Evolutionary conservation across 2,888 invertebrate species (phyloP), one percentile per base, ranked within the genome.

Genomic region (Drosophila antonietae): DNA sequence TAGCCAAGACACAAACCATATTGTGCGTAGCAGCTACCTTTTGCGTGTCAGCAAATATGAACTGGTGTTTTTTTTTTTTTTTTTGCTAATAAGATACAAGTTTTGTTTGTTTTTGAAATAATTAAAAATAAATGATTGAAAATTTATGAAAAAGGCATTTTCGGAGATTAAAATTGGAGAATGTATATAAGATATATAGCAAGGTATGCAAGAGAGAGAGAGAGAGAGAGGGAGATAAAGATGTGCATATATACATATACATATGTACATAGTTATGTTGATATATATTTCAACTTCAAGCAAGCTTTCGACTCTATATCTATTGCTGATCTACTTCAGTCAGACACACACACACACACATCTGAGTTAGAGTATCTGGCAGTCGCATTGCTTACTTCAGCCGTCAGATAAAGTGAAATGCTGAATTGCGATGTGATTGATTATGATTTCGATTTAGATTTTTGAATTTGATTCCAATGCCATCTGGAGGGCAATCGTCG

Each of bases 361-460:
- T 41, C 3, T 1, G 8, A 12, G 14, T 14, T 31, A 55, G 55
- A 31, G 55, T 28, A 18, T 31, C 55, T 41, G 41, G n/a, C 41
- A 41, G 28, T 56, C 47, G n/a, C n/a, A 10, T 15, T 4, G 37
- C 35, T 43, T 39, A 41, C 31, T 4, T 33, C 20, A 43, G 46
- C 52, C 31, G 47, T 39, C 44, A 6, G 20, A 7, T 46, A 73
- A 78, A 81, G 69, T 79, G 81, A 79, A 81, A 79, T 78, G 78
- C 41, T 57, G 15, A 67, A 59, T 62, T 23, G 15, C 18, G 18
- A 6, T 56, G 68, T 81, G 81, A 81, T 81, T 77, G 81, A 78
- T 79, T 81, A 60, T 55, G 65, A 58, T 68, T 46, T 81, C 68
- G 78, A 55, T 55, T 41, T 39, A 14, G 39, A 52, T 20, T 52